A percentile compares a stretch with the other conserved stretches of the same genome.
These are phyloP conservation scores for Amblyopsis rosae DNA, from an alignment of 2,113 vertebrate genomes.

Conservation along the genomic window DNA sequence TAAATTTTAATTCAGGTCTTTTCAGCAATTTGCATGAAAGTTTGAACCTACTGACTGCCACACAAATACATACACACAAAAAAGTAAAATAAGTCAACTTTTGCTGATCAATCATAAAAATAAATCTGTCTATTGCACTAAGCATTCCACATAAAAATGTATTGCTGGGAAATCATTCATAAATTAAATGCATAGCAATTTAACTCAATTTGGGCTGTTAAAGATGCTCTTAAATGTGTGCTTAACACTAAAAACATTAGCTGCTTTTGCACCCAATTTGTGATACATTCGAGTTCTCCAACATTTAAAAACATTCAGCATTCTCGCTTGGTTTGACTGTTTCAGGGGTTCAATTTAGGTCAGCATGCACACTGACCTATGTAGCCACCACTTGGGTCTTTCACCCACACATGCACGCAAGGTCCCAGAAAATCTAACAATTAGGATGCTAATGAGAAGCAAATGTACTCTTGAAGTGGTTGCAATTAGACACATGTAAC, in stretches of 20 bases:
- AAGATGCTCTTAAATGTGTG: conserved; percentile 31
- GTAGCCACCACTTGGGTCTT: neutral
- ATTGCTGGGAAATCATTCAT: conserved; percentile 25
- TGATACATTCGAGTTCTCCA: conserved; percentile 32
- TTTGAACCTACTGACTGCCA: conserved; percentile 38
- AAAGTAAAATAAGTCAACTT: conserved; percentile 27
- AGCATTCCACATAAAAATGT: conserved; percentile 1
- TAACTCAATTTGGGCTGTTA: conserved; percentile 20
- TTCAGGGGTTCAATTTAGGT: conserved; percentile 2
- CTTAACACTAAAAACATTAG: conserved; percentile 40
- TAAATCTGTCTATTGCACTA: conserved; percentile 12
- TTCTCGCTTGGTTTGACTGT: conserved; percentile 10
- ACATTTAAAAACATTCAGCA: conserved; percentile 9
- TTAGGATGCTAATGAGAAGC: conserved; percentile 52
- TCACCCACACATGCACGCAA: conserved; percentile 17
- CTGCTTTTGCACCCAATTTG: conserved; percentile 24
- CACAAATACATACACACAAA: conserved; percentile 29
- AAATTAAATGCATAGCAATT: conserved; percentile 19
- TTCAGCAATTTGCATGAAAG: conserved; percentile 40
- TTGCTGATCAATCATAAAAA: conserved; percentile 25
- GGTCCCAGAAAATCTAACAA: conserved; percentile 59
- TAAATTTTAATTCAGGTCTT: conserved; percentile 20
- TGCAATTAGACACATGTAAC: conserved; percentile 44
- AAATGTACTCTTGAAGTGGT: conserved; percentile 55
- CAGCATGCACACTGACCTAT: neutral